Evolutionary conservation across 2,888 invertebrate genomes (phyloP), one percentile per base, ranked within the genome.

Genomic region (Diachrysia chrysitis): DNA sequence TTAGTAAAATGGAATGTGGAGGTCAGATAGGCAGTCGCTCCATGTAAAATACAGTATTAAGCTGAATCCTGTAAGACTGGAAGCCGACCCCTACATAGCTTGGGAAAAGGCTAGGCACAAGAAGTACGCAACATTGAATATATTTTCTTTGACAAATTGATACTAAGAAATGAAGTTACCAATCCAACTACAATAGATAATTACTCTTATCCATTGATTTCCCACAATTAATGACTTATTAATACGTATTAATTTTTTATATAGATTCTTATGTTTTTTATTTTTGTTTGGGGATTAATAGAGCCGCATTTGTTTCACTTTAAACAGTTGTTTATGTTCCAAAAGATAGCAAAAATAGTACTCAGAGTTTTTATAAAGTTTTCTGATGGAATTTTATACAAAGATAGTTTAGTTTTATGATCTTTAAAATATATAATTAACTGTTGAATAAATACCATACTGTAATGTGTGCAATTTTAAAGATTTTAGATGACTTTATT

Each of bases 81-180:
- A n/a, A n/a, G n/a, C n/a, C n/a, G n/a, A n/a, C n/a, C n/a, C n/a
- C n/a, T n/a, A n/a, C 29, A 29, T 5, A 5, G 2, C 29, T 7
- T 10, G 2, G 1, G 10, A 10, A 32, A 10, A 32, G 9, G 65
- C 63, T 64, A 65, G 54, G 51, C 23, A 58, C 70, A 58, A 10
- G 51, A 64, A 72, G n/a, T n/a, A n/a, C 73, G 19, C 58, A 57
- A 53, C 61, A 59, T 53, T 46, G 12, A 55, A 19, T 35, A 54
- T 19, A 35, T 67, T 69, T 51, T 60, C 71, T 64, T 72, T 58
- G 67, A 75, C 57, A 74, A 67, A 74, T 72, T 61, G 63, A 19
- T 71, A 67, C 62, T 51, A 1, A 17, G 54, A 58, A 61, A 7
- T 35, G 19, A 5, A 48, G 54, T 61, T 46, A 51, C 29, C 56